Base-by-base conservation (phyloP, 2,797 vertebrate genomes). In the Phataginus tricuspis region DNA sequence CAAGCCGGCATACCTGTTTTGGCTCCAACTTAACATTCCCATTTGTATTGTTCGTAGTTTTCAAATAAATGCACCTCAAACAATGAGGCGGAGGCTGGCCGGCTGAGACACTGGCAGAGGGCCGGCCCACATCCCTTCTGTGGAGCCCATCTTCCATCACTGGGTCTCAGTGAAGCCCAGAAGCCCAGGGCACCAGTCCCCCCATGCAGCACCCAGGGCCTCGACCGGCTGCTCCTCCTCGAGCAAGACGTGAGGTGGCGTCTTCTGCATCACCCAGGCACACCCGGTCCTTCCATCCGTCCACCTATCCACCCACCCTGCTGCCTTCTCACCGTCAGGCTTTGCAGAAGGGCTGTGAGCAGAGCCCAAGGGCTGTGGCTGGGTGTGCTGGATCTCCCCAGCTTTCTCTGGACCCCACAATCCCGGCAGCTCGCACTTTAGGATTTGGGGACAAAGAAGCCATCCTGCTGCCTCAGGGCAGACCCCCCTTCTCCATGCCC, bases 221-320 rank as follows among this genome's bases (percentile, higher is more conserved):
- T 12, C 15, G 23, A 49, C 37, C 1, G 21, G 31, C 23, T 6
- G 13, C 37, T 37, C 21, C 18, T 2, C 1, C 16, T 37, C 13
- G 14, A 14, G 19, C 2, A 0, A 12, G 39, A 14, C 0, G 0
- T 21, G 37, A 1, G 2, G 1, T 21, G 25, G 0, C 5, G 27
- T 1, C 27, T 10, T 16, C 23, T 6, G 77, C 21, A 0, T 5
- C 29, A 0, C 14, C 31, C 51, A 7, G 31, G 4, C 0, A 4
- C 5, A 1, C 23, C 0, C 16, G 13, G 7, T 21, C 6, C 21
- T 0, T 13, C 39, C 18, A 1, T 29, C 42, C 4, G 13, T 7
- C 64, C 68, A 39, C 7, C 27, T 11, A 4, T 29, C 25, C 10
- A 25, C 18, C 12, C 6, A 11, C 2, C 31, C 16, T 9, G 16